phyloP scores from a whole-genome alignment of 2,797 vertebrate genomes.

The Hippopotamyrus pictus region DNA sequence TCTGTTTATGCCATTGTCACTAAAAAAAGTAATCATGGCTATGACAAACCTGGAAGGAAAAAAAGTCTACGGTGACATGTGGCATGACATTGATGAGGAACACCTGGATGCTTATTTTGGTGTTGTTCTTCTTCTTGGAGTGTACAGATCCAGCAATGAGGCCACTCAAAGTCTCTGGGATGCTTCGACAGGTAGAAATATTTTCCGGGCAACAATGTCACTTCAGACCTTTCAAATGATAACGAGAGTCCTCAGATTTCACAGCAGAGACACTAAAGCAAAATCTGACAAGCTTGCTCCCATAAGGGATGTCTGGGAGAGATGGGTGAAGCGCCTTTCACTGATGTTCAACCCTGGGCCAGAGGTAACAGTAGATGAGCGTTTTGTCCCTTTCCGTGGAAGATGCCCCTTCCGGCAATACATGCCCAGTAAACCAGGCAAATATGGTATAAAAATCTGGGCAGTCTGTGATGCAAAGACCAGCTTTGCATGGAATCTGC shows the following conservation, averaged over 20 bases:
- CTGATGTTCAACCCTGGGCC: slow-evolving; percentile 24
- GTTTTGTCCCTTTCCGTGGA: slow-evolving; percentile 28
- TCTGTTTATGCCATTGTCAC: slow-evolving; percentile 7
- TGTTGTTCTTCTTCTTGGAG: slow-evolving; percentile 10
- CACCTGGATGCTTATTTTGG: slow-evolving; percentile 22
- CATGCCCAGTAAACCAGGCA: slow-evolving; percentile 27
- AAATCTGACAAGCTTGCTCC: slow-evolving; percentile 20
- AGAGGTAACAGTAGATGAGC: slow-evolving; percentile 25
- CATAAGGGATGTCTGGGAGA: slow-evolving; percentile 20
- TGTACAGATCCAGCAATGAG: slow-evolving; percentile 29
- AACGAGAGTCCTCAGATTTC: slow-evolving; percentile 13
- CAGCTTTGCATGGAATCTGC: slow-evolving; percentile 33
- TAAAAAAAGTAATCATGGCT: slow-evolving; percentile 6
- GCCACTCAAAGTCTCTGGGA: slow-evolving; percentile 22
- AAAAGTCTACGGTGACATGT: neutral
- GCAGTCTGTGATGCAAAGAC: slow-evolving; percentile 11
- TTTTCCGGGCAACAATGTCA: slow-evolving; percentile 29
- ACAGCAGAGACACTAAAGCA: neutral
- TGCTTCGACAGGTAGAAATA: slow-evolving; percentile 18
- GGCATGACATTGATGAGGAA: slow-evolving; percentile 19
- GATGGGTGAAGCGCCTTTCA: slow-evolving; percentile 19
- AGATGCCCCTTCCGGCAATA: slow-evolving; percentile 28
- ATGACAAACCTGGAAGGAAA: slow-evolving; percentile 34
- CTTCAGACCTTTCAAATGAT: neutral
- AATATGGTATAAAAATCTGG: slow-evolving; percentile 7